Conservation (phyloP, 2,888 invertebrate genomes). For the Koerneria pararmatus region DNA sequence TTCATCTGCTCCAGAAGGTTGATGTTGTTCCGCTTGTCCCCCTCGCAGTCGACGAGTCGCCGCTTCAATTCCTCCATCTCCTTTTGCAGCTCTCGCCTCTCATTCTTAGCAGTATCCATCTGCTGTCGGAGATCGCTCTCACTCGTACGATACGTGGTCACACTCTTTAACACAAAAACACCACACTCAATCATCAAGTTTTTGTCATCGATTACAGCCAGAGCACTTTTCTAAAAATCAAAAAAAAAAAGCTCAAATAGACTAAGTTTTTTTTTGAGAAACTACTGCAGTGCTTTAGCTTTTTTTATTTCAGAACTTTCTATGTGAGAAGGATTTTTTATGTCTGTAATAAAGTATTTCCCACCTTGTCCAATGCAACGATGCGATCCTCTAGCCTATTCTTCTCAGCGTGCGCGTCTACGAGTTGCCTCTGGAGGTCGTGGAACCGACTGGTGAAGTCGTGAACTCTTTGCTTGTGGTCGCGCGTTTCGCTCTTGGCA, state of each 20-base stretch:
- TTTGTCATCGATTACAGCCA: too few species aligned
- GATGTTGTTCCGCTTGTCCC: slow-evolving; percentile 41
- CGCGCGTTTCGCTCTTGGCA: slow-evolving; percentile 47
- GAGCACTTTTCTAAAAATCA: too few species aligned
- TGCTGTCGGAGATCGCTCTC: slow-evolving; percentile 54
- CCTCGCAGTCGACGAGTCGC: slow-evolving; percentile 44
- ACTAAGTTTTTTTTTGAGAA: slow-evolving; percentile 1
- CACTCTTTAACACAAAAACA: slow-evolving; percentile 42
- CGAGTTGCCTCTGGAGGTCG: slow-evolving; percentile 56
- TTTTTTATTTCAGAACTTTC: neutral
- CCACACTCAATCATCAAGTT: too few species aligned
- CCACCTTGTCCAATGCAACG: slow-evolving; percentile 50
- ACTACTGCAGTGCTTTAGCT: slow-evolving; percentile 7
- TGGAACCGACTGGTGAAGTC: slow-evolving; percentile 51
- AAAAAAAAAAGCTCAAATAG: too few species aligned
- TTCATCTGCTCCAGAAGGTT: slow-evolving; percentile 53
- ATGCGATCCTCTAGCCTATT: slow-evolving; percentile 54
- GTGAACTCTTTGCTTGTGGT: slow-evolving; percentile 53
- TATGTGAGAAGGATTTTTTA: neutral
- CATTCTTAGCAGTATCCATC: slow-evolving; percentile 51
- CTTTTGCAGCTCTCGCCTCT: slow-evolving; percentile 46
- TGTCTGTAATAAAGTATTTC: neutral
- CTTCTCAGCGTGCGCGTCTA: slow-evolving; percentile 54
- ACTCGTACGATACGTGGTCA: slow-evolving; percentile 43
- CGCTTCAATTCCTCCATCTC: slow-evolving; percentile 48